phyloP scores from a whole-genome alignment of 2,797 vertebrate genomes.

The Coranthus polyacanthus region DNA sequence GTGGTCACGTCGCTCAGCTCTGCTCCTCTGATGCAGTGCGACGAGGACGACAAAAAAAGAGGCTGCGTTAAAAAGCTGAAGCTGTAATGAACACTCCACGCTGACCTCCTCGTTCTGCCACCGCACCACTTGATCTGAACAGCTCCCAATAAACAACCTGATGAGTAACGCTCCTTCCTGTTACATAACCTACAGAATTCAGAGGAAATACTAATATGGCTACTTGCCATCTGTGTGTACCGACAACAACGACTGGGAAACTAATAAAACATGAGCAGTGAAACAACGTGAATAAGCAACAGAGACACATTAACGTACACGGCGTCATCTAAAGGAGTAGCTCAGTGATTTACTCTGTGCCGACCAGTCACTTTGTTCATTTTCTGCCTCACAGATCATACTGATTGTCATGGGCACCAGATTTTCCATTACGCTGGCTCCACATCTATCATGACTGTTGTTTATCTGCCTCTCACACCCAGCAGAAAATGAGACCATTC shows the following conservation, averaged over 20 bases:
- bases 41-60: background rate
- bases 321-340: conserved; percentile 28
- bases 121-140: conserved; percentile 12
- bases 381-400: conserved; percentile 75
- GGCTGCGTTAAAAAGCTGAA: background rate
- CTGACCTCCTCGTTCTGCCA: conserved; percentile 9
- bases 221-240: background rate
- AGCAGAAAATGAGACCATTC: conserved; percentile 75
- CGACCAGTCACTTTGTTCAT: conserved; percentile 75
- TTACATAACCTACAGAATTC: conserved; percentile 25
- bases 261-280: background rate
- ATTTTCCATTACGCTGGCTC: conserved; percentile 72
- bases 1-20: too few relatives aligned
- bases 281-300: background rate
- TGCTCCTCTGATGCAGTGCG: too few relatives aligned
- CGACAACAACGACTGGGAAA: background rate
- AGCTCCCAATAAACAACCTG: conserved; percentile 26
- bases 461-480: conserved; percentile 68
- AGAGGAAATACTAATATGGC: conserved; percentile 17
- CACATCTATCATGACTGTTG: conserved; percentile 74
- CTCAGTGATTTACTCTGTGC: conserved; percentile 59
- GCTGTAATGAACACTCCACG: background rate
- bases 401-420: conserved; percentile 72
- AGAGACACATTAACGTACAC: conserved; percentile 1
- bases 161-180: conserved; percentile 30